phyloP scores from a whole-genome alignment of 2,113 vertebrate species.

The Scatophagus argus region DNA sequence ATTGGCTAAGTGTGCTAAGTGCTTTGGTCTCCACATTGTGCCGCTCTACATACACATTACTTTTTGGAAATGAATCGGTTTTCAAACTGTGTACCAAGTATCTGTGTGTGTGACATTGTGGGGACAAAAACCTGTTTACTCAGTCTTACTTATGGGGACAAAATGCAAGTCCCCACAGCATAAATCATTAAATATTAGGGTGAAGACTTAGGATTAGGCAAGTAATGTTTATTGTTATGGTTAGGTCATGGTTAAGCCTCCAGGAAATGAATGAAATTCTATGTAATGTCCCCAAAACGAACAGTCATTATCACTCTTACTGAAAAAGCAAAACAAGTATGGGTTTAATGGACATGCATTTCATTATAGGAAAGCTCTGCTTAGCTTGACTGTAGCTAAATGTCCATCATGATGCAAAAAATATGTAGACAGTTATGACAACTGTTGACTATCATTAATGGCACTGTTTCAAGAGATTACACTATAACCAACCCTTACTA shows the following conservation, averaged over 20 bases:
- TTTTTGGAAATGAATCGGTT: constrained; percentile 28
- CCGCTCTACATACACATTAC: constrained; percentile 5
- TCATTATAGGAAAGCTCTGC: too few relatives aligned
- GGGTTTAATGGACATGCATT: background rate
- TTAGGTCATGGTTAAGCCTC: too few relatives aligned
- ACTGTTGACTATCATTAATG: background rate
- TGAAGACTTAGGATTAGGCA: too few relatives aligned
- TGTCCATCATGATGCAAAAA: background rate
- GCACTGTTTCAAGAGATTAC: background rate
- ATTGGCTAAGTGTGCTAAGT: constrained; percentile 78
- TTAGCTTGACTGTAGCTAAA: background rate
- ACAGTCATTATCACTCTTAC: background rate
- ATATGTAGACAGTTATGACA: background rate
- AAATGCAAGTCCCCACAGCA: too few relatives aligned
- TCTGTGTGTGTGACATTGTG: too few relatives aligned
- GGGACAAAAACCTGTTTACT: too few relatives aligned
- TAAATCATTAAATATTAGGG: too few relatives aligned
- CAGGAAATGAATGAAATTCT: too few relatives aligned
- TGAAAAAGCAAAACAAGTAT: background rate
- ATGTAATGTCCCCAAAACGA: too few relatives aligned
- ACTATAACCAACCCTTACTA: background rate
- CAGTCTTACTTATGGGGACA: too few relatives aligned
- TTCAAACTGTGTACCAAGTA: constrained; percentile 1
- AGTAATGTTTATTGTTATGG: too few relatives aligned
- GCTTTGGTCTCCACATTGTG: constrained; percentile 42